A percentile compares a stretch with the other conserved stretches of the same genome.
These are phyloP conservation scores for Pseudotriccus pelzelni DNA, from an alignment of 2,797 vertebrate genomes.

Conservation along the genomic window DNA sequence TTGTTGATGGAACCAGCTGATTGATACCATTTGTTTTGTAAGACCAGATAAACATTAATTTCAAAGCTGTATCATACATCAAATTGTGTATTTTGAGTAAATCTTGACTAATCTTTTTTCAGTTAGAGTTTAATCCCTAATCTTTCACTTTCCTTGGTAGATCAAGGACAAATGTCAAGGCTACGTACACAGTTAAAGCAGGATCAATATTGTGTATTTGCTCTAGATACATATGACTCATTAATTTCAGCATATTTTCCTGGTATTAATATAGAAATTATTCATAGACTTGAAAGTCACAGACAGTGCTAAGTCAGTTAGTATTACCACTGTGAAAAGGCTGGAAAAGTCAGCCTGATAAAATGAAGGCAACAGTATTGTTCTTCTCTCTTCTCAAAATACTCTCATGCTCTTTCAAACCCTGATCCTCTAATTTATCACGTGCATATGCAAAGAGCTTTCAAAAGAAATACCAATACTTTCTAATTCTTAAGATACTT, in stretches of 20 bases:
- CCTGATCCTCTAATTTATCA: not conserved
- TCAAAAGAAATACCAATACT: not conserved
- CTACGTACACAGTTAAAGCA: constrained; percentile 47
- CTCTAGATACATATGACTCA: not conserved
- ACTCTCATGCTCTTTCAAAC: not conserved
- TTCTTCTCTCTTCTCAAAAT: not conserved
- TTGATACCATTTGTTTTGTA: not conserved
- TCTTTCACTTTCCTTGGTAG: constrained; percentile 55
- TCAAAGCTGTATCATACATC: not conserved
- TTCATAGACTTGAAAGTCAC: not conserved
- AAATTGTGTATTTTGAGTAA: not conserved
- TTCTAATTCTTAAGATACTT: not conserved
- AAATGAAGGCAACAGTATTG: not conserved
- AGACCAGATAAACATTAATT: not conserved
- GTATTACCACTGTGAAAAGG: not conserved
- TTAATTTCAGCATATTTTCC: constrained; percentile 44
- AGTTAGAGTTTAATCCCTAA: constrained; percentile 60
- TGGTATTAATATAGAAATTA: constrained; percentile 10
- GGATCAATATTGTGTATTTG: constrained; percentile 48
- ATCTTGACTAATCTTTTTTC: not conserved
- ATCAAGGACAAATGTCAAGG: constrained; percentile 70
- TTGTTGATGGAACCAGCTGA: not conserved
- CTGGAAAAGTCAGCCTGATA: not conserved
- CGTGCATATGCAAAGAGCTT: not conserved
- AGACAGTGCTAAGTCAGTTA: not conserved